Percentiles rank a stretch among this genome's conserved stretches.
These are phyloP conservation scores for Monochamus saltuarius DNA, from an alignment of 1,140 invertebrate genomes.

Conservation along the genomic window DNA sequence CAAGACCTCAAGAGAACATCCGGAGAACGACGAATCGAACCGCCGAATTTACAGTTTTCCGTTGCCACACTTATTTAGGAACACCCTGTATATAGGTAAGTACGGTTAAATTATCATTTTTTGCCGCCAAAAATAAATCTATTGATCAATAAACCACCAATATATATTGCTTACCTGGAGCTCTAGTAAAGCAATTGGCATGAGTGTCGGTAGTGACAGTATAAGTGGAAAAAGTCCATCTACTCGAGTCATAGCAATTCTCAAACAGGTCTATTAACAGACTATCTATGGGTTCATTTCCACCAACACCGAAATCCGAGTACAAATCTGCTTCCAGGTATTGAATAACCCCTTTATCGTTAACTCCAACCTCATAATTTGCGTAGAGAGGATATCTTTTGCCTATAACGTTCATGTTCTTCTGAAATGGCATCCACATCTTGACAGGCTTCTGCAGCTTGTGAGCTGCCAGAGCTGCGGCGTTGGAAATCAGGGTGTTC, in stretches of 20 bases:
- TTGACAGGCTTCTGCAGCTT: conserved; percentile 60
- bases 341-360: conserved; percentile 67
- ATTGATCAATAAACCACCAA: too few relatives aligned
- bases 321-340: conserved; percentile 56
- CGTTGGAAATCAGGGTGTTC: conserved; percentile 52
- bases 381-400: conserved; percentile 57
- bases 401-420: conserved; percentile 63
- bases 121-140: too few relatives aligned
- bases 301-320: conserved; percentile 24
- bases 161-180: conserved; percentile 27
- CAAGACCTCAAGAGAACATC: too few relatives aligned
- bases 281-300: conserved; percentile 24
- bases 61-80: too few relatives aligned
- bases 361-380: conserved; percentile 69
- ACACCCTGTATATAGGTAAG: too few relatives aligned
- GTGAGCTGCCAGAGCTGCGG: conserved; percentile 60
- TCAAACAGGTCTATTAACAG: conserved; percentile 14
- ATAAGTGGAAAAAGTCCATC: conserved; percentile 26
- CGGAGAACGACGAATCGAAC: too few relatives aligned
- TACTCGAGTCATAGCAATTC: conserved; percentile 23
- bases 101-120: too few relatives aligned
- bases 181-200: conserved; percentile 26
- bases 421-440: conserved; percentile 62
- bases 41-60: too few relatives aligned
- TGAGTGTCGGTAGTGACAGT: conserved; percentile 27